Evolutionary conservation across 1,140 invertebrate species (phyloP).

Genomic region (Calliphora vicina): DNA sequence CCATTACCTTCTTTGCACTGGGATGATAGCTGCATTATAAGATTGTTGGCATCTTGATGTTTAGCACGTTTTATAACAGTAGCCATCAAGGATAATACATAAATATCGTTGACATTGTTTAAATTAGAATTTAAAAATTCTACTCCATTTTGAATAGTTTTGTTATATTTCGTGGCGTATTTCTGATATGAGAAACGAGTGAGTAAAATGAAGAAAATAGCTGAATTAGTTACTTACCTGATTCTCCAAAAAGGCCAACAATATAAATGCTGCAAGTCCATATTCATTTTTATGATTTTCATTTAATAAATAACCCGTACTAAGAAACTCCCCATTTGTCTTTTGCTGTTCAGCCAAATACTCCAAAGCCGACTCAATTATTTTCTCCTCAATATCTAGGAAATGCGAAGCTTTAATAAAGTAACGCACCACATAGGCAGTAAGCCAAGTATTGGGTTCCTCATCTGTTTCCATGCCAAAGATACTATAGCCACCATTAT

Average conservation of each 20-base stretch:
- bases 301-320: background rate
- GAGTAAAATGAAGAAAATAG: background rate
- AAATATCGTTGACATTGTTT: slow-evolving; percentile 74
- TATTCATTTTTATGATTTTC: background rate
- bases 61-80: slow-evolving; percentile 72
- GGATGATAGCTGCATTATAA: slow-evolving; percentile 47
- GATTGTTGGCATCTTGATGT: slow-evolving; percentile 64
- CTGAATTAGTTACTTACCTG: slow-evolving; percentile 47
- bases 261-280: slow-evolving; percentile 3
- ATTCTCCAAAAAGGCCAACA: slow-evolving; percentile 10
- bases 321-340: background rate
- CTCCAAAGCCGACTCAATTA: background rate
- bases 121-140: slow-evolving; percentile 81
- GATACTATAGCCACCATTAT: background rate
- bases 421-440: background rate
- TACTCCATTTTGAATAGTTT: slow-evolving; percentile 77
- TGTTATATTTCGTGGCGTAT: slow-evolving; percentile 66
- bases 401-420: background rate
- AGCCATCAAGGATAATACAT: slow-evolving; percentile 78
- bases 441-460: background rate
- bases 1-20: slow-evolving; percentile 46
- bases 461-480: background rate
- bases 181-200: slow-evolving; percentile 42
- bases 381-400: background rate
- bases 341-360: slow-evolving; percentile 5